Evolutionary conservation across 2,113 vertebrate genomes (phyloP).

Genomic region (Platysteira castanea): DNA sequence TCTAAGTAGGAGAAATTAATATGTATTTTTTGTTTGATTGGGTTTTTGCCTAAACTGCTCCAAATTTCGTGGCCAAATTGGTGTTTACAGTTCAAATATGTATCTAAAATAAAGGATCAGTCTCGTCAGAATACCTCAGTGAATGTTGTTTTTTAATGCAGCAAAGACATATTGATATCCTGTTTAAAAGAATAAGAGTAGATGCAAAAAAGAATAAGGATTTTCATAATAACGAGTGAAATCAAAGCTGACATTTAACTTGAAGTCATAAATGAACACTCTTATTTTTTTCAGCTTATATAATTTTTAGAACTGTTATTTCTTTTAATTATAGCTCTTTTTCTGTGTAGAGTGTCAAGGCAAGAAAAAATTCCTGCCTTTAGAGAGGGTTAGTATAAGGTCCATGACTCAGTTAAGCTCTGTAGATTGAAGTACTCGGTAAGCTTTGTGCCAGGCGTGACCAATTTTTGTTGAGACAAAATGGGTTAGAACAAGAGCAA

Average conservation of each 20-base stretch:
- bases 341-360: background rate
- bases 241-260: background rate
- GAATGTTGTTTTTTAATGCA: background rate
- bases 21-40: background rate
- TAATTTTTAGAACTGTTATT: background rate
- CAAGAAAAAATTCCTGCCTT: background rate
- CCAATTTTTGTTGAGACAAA: background rate
- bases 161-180: background rate
- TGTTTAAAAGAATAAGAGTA: background rate
- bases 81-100: background rate
- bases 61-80: background rate
- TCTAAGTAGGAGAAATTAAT: background rate
- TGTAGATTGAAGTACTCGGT: background rate
- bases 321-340: background rate
- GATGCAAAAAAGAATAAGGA: fast-evolving
- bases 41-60: background rate
- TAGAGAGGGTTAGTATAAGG: background rate
- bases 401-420: background rate
- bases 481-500: background rate
- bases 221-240: background rate
- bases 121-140: background rate
- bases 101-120: background rate
- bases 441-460: background rate
- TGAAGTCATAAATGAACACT: background rate
- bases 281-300: background rate